Base-by-base conservation (phyloP, 2,888 invertebrate species). In the Drosophila barbarae region DNA sequence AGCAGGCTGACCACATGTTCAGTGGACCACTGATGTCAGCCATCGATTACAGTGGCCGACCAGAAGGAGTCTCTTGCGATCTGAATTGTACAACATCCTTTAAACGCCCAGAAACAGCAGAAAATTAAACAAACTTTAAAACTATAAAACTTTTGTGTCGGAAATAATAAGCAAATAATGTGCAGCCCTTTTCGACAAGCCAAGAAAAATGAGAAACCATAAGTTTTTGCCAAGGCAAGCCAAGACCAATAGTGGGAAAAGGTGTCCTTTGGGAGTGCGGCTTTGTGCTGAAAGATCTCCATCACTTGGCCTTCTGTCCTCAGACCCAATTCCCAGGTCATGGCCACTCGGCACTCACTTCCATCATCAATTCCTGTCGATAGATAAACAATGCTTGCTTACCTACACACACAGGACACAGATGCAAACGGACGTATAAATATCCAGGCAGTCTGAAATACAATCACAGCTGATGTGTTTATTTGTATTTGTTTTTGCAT, bases 401-500 rank as follows among this genome's bases (percentile, higher is more conserved):
- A 51, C 51, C 38, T 59, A 68, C 65, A 63, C 67, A 50, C 67
- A 50, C 64, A 52, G 34, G 44, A 54, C 60, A 42, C 49, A 35
- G 13, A 30, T 36, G 30, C 61, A 49, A 49, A 61, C 49, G 50
- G 36, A 60, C 41, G 10, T 36, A 42, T 38, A 57, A 49, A 60
- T 68, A 66, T 46, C 69, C 34, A 57, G 38, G 44, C 21, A 36
- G 66, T 26, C 35, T 46, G 58, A 68, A 68, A 41, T 46, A 66
- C 69, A 66, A 69, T 52, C 42, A 44, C 42, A 63, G 42, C 51
- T 36, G 42, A 36, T 51, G 64, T 15, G 36, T 67, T 55, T 80
- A 65, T 77, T 81, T 85, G 70, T 85, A 77, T 79, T 79, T 74
- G 80, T 68, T 68, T 78, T 69, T 71, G 82, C 68, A 76, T 76